Conservation (phyloP, 2,797 vertebrate genomes). For the Enteromius paludinosus region DNA sequence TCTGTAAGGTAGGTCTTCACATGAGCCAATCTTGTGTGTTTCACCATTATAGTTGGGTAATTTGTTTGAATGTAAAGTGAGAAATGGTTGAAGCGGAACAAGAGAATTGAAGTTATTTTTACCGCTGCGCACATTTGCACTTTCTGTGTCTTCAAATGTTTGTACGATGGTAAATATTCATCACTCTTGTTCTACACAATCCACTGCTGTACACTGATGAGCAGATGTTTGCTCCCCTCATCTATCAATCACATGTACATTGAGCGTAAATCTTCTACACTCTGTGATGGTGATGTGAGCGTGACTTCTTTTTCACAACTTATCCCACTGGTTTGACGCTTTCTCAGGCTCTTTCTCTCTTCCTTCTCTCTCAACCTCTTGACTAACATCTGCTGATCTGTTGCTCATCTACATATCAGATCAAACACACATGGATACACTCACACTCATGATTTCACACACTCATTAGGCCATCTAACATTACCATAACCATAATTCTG, state of each 20-base stretch:
- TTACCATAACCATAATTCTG: neutral
- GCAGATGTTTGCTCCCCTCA: slow-evolving; percentile 21
- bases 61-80: neutral
- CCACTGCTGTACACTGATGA: slow-evolving; percentile 24
- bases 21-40: neutral
- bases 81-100: neutral
- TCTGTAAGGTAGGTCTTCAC: neutral
- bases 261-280: slow-evolving; percentile 7
- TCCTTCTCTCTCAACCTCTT: neutral
- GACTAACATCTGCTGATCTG: slow-evolving; percentile 29
- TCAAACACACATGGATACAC: neutral
- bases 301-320: slow-evolving; percentile 20
- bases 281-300: neutral
- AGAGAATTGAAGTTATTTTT: slow-evolving; percentile 4
- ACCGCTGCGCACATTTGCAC: neutral
- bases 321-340: neutral
- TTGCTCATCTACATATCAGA: slow-evolving; percentile 26
- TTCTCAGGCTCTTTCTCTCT: slow-evolving; percentile 1
- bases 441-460: neutral
- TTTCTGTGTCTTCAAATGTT: neutral
- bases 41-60: neutral
- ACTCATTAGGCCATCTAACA: slow-evolving; percentile 16
- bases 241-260: slow-evolving; percentile 19
- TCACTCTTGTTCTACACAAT: neutral
- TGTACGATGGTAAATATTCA: neutral